These are phyloP conservation scores for Cremastobaeus sp. DNA, from an alignment of 2,888 invertebrate genomes.

Conservation along the genomic window DNA sequence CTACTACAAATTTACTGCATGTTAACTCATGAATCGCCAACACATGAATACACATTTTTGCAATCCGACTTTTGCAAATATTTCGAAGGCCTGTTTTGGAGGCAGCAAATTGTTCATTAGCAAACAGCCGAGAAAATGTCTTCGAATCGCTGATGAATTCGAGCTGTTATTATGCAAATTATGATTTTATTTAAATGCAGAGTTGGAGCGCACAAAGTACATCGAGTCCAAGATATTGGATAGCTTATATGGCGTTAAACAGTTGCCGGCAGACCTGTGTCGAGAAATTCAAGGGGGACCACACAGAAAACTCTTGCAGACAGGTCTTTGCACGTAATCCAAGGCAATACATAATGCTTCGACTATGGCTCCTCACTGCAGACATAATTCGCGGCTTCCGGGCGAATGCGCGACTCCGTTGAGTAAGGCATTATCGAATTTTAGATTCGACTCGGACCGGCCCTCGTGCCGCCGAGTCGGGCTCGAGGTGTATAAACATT, in stretches of 20 bases:
- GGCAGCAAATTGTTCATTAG: too few relatives aligned
- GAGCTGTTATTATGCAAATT: too few relatives aligned
- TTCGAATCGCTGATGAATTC: too few relatives aligned
- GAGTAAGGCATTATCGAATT: conserved; percentile 77
- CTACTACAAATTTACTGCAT: too few relatives aligned
- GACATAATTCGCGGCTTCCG: conserved; percentile 75
- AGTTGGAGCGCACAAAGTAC: conserved; percentile 45
- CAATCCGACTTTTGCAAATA: too few relatives aligned
- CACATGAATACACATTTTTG: too few relatives aligned
- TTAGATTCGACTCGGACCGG: conserved; percentile 74
- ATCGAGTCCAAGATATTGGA: conserved; percentile 31
- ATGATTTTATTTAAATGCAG: too few relatives aligned
- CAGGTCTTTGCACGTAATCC: conserved; percentile 65
- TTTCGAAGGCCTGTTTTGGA: too few relatives aligned
- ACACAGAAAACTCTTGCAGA: conserved; percentile 66
- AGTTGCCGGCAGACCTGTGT: conserved; percentile 45
- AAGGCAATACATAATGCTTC: conserved; percentile 64
- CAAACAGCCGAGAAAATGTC: too few relatives aligned
- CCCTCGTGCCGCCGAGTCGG: conserved; percentile 63
- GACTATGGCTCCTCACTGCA: conserved; percentile 58
- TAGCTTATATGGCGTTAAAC: conserved; percentile 53
- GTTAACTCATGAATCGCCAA: too few relatives aligned
- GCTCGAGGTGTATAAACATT: conserved; percentile 71
- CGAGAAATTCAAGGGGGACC: conserved; percentile 61
- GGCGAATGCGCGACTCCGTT: conserved; percentile 70